Evolutionary conservation across 2,888 invertebrate species (phyloP).

Genomic region (Dermolepida albohirtum): DNA sequence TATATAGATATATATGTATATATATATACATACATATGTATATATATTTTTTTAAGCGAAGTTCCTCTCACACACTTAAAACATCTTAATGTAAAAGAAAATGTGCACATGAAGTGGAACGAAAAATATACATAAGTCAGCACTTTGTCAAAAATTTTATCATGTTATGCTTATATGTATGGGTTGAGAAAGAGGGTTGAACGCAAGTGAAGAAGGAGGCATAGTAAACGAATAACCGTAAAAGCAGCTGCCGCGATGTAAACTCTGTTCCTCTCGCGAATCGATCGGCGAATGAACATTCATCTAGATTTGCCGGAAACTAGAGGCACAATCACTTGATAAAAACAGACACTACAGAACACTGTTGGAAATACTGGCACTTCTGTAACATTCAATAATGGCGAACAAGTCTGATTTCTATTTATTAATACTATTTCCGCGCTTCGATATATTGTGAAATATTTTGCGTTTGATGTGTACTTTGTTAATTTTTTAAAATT

Average conservation of each 20-base stretch:
- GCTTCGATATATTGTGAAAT: conserved; percentile 9
- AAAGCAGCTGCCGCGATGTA: conserved; percentile 50
- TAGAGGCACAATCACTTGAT: conserved; percentile 55
- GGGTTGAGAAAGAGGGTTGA: conserved; percentile 29
- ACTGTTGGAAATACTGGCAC: conserved; percentile 55
- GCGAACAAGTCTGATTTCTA: conserved; percentile 57
- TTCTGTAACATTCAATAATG: conserved; percentile 56
- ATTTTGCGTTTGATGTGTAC: too few relatives aligned
- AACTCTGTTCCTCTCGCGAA: conserved; percentile 42
- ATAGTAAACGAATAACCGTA: conserved; percentile 55
- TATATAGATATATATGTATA: conserved; percentile 7
- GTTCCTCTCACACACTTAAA: conserved; percentile 30
- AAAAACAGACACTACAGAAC: conserved; percentile 56
- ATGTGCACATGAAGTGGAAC: conserved; percentile 37
- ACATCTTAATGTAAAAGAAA: conserved; percentile 35
- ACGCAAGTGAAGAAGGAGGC: conserved; percentile 43
- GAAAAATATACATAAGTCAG: conserved; percentile 40
- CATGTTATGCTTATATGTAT: conserved; percentile 49
- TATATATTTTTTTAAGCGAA: conserved; percentile 1
- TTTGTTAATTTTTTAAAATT: too few relatives aligned
- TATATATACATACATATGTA: conserved; percentile 1
- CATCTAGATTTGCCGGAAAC: conserved; percentile 57
- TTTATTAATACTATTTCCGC: conserved; percentile 53
- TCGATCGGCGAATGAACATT: conserved; percentile 54
- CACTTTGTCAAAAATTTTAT: conserved; percentile 50